phyloP scores from a whole-genome alignment of 2,113 vertebrate genomes.

The Coreoperca whiteheadi region DNA sequence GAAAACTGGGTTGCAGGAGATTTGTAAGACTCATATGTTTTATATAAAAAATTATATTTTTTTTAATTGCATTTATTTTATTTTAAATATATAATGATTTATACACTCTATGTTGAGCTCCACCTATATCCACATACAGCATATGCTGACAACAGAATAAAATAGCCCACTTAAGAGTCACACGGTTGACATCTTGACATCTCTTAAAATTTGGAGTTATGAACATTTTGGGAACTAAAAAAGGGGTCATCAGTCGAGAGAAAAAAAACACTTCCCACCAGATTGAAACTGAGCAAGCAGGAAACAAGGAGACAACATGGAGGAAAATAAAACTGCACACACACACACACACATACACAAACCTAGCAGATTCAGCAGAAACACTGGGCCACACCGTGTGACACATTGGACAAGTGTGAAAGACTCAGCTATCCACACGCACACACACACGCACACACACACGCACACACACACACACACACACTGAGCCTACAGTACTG shows the following conservation, averaged over 20 bases:
- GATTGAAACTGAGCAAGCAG: not conserved
- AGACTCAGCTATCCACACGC: conserved; percentile 39
- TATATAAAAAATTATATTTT: not conserved
- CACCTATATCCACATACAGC: not conserved
- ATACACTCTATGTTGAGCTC: not conserved
- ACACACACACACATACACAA: conserved; percentile 19
- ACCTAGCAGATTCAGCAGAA: conserved; percentile 55
- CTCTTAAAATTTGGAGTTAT: not conserved
- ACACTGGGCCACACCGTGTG: conserved; percentile 47
- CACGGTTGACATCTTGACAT: not conserved
- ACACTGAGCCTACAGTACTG: conserved; percentile 19
- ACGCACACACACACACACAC: conserved; percentile 25
- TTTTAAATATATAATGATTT: not conserved
- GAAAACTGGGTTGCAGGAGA: not conserved
- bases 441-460: conserved; percentile 23
- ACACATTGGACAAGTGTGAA: conserved; percentile 66
- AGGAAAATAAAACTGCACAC: not conserved
- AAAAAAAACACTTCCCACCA: too few relatives aligned
- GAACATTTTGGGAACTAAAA: not conserved
- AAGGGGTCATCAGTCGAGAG: too few relatives aligned
- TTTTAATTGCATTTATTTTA: too few relatives aligned
- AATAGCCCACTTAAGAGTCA: not conserved
- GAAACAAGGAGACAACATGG: conserved; percentile 23
- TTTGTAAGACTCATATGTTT: not conserved
- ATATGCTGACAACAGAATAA: not conserved